Conservation (phyloP, 2,888 invertebrate genomes). For the Xylocampa areola region DNA sequence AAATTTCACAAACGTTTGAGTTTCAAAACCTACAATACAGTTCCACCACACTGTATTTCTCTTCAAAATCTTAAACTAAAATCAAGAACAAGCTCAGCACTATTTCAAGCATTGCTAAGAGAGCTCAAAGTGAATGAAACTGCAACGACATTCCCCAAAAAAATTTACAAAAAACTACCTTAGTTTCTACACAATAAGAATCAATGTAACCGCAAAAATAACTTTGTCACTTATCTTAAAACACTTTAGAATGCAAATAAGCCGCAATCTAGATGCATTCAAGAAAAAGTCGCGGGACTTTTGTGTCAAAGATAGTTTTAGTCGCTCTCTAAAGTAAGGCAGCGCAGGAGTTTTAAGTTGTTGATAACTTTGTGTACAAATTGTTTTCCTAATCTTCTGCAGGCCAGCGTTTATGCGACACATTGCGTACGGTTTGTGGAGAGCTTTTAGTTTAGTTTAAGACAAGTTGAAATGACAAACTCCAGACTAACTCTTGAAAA, state of each 20-base stretch:
- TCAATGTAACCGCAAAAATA: constrained; percentile 6
- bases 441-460: not conserved
- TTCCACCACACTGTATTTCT: constrained; percentile 9
- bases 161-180: constrained; percentile 16
- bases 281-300: constrained; percentile 50
- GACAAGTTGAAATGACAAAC: too few relatives aligned
- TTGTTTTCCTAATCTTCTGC: constrained; percentile 10
- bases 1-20: not conserved
- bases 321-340: constrained; percentile 14
- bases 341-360: constrained; percentile 15
- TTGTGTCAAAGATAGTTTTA: constrained; percentile 41
- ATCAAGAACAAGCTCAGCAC: constrained; percentile 41
- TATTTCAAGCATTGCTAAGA: constrained; percentile 40
- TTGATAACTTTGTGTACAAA: constrained; percentile 24
- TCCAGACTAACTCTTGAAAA: too few relatives aligned
- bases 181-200: not conserved
- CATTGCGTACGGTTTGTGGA: not conserved
- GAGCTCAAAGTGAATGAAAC: constrained; percentile 51
- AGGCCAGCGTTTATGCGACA: not conserved
- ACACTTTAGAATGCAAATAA: constrained; percentile 64
- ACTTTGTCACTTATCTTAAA: constrained; percentile 58
- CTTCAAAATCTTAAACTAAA: constrained; percentile 28
- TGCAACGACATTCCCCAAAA: not conserved
- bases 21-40: not conserved
- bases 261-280: constrained; percentile 61